Percentiles rank a stretch among this genome's conserved stretches.
These are phyloP conservation scores for Monoplex corrugatus DNA, from an alignment of 2,888 invertebrate genomes.

Conservation along the genomic window DNA sequence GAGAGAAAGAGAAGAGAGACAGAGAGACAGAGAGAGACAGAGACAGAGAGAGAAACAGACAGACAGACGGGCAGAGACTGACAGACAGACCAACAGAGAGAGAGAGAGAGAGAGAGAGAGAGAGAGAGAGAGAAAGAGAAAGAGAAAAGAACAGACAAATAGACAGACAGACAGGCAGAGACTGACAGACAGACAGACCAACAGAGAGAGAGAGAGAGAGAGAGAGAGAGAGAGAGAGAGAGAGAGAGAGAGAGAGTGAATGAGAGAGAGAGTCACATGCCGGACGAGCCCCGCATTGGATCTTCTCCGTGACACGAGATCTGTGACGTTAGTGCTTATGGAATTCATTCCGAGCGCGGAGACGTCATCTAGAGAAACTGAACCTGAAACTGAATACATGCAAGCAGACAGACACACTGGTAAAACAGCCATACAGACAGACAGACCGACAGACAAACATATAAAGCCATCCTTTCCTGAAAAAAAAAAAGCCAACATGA, in stretches of 20 bases:
- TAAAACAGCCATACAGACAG: neutral
- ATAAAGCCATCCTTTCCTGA: no score
- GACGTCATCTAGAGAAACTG: neutral
- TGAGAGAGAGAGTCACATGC: neutral
- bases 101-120: neutral
- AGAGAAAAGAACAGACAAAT: neutral
- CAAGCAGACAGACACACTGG: neutral
- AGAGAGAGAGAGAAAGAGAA: neutral
- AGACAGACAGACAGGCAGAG: neutral
- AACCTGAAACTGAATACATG: neutral
- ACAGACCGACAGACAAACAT: neutral
- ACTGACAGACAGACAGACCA: neutral
- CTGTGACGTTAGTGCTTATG: neutral
- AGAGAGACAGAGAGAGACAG: neutral
- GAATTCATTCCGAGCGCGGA: neutral
- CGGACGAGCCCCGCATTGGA: neutral
- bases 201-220: neutral
- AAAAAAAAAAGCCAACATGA: no score
- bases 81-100: neutral
- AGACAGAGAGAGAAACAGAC: conserved; percentile 5
- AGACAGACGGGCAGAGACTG: neutral
- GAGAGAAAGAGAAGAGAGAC: neutral
- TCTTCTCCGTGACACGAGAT: neutral
- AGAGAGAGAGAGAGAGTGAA: neutral
- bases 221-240: neutral